Conservation (phyloP, 2,797 vertebrate genomes). For the Astyanax mexicanus region DNA sequence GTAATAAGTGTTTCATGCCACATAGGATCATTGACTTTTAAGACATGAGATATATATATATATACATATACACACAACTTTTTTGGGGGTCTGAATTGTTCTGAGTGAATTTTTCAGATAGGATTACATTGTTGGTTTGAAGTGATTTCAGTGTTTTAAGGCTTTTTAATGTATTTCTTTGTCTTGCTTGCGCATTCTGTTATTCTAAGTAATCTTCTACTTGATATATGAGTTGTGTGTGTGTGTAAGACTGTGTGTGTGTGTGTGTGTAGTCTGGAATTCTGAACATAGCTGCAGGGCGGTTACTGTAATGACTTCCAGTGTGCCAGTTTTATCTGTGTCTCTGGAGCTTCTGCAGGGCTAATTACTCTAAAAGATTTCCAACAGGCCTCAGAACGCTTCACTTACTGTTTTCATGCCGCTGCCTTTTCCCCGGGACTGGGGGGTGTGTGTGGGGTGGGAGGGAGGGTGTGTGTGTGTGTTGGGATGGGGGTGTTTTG, state of each 20-base stretch:
- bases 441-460: too few relatives aligned
- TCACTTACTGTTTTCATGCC: constrained; percentile 29
- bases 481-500: too few relatives aligned
- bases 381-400: constrained; percentile 29
- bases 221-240: constrained; percentile 27
- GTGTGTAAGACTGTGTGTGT: constrained; percentile 12
- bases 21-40: too few relatives aligned
- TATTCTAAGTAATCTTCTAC: constrained; percentile 26
- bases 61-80: too few relatives aligned
- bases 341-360: constrained; percentile 39
- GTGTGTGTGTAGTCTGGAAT: constrained; percentile 24
- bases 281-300: constrained; percentile 31
- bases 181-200: constrained; percentile 17
- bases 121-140: neutral
- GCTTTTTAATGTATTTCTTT: constrained; percentile 1
- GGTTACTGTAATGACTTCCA: constrained; percentile 41
- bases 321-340: constrained; percentile 48
- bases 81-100: too few relatives aligned
- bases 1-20: too few relatives aligned
- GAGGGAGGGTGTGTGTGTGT: too few relatives aligned
- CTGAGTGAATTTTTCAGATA: too few relatives aligned
- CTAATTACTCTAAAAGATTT: constrained; percentile 44
- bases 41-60: too few relatives aligned
- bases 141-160: neutral
- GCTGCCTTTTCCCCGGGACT: neutral